These are phyloP conservation scores for Alligator mississippiensis DNA, from an alignment of 2,113 vertebrate genomes.

Conservation along the genomic window DNA sequence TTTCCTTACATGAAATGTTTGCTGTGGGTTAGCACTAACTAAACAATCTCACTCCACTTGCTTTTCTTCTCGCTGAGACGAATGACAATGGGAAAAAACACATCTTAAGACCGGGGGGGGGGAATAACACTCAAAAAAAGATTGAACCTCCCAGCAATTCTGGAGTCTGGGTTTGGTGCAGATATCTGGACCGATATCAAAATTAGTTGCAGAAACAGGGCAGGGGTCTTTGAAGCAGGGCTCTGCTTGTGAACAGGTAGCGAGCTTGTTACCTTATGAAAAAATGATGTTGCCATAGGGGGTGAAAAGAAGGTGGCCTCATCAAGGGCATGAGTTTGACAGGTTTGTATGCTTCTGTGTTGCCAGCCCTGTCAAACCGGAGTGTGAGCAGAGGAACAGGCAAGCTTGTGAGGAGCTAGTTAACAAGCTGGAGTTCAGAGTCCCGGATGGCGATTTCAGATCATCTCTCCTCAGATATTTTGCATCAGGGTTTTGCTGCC, in stretches of 20 bases:
- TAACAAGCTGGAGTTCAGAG: not conserved
- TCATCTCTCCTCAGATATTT: conserved; percentile 47
- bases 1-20: not conserved
- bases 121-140: fast-evolving
- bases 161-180: not conserved
- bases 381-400: not conserved
- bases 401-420: conserved; percentile 34
- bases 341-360: conserved; percentile 20
- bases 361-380: conserved; percentile 13
- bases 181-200: conserved; percentile 8
- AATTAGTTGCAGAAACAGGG: conserved; percentile 7
- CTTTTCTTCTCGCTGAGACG: not conserved
- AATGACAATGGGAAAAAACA: not conserved
- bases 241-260: conserved; percentile 24
- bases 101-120: not conserved
- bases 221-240: not conserved
- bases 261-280: conserved; percentile 14
- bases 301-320: conserved; percentile 21
- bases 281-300: conserved; percentile 21
- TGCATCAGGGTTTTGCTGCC: conserved; percentile 32
- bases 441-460: conserved; percentile 7
- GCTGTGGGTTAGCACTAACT: not conserved
- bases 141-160: not conserved
- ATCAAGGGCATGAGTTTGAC: conserved; percentile 20
- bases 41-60: not conserved